Evolutionary conservation across 2,113 vertebrate genomes (phyloP).

Genomic region (Peromyscus californicus): DNA sequence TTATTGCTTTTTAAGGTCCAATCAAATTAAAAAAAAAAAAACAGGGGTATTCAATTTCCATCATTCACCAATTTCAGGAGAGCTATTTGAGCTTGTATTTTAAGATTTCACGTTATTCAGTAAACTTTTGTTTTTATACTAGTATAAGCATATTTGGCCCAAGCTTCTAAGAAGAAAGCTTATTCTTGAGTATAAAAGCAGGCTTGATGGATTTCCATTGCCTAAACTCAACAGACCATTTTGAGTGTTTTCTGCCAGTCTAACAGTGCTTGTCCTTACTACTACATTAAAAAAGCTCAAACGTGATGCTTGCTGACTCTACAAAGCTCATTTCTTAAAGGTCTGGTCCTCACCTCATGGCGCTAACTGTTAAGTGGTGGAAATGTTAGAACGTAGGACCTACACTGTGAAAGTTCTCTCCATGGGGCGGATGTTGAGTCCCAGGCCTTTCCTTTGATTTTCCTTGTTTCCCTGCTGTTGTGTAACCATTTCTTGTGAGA

Average conservation of each 20-base stretch:
- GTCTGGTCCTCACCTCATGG: not conserved
- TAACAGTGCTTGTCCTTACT: not conserved
- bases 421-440: not conserved
- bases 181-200: not conserved
- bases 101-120: not conserved
- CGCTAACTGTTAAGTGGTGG: not conserved
- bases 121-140: constrained; percentile 13
- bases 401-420: no score
- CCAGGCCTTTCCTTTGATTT: not conserved
- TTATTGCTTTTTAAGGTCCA: not conserved
- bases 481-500: no score
- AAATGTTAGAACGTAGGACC: not conserved
- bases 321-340: not conserved
- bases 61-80: not conserved
- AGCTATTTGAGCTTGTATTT: constrained; percentile 26
- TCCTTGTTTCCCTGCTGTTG: not conserved
- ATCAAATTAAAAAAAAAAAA: not conserved
- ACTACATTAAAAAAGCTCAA: not conserved
- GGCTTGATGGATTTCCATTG: not conserved
- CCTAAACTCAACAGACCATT: not conserved
- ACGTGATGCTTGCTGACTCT: not conserved
- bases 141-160: not conserved
- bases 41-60: not conserved
- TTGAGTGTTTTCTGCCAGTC: not conserved
- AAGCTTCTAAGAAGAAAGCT: not conserved